Evolutionary conservation across 1,140 invertebrate species (phyloP).

Genomic region (Hesperophylax magnus): DNA sequence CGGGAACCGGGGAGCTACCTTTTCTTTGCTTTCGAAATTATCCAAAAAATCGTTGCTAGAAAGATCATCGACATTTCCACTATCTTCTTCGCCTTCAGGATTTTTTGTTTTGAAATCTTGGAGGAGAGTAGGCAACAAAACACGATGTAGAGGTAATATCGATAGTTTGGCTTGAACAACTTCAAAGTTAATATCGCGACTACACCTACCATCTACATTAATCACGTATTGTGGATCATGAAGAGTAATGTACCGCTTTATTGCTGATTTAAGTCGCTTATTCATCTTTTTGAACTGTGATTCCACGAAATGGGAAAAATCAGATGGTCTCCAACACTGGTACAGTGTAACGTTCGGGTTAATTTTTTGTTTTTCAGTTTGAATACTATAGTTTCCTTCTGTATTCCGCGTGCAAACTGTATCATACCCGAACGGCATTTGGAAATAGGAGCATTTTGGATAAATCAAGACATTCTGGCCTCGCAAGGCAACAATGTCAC

Average conservation of each 20-base stretch:
- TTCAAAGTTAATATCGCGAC: conserved; percentile 66
- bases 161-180: conserved; percentile 65
- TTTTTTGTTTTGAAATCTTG: conserved; percentile 14
- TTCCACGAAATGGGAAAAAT: conserved; percentile 22
- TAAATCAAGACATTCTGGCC: conserved; percentile 66
- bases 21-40: conserved; percentile 59
- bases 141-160: conserved; percentile 60
- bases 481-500: conserved; percentile 68
- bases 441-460: conserved; percentile 57
- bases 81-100: not conserved
- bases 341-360: not conserved
- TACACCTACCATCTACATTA: conserved; percentile 70
- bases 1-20: conserved; percentile 59
- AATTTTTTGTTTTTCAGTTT: not conserved
- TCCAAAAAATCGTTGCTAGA: conserved; percentile 62
- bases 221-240: conserved; percentile 71
- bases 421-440: conserved; percentile 58
- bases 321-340: conserved; percentile 18
- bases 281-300: conserved; percentile 13
- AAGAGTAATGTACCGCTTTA: conserved; percentile 60
- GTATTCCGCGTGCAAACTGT: not conserved
- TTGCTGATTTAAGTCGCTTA: not conserved
- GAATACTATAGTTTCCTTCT: conserved; percentile 24
- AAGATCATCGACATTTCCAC: not conserved
- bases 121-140: conserved; percentile 16